phyloP scores from a whole-genome alignment of 2,888 invertebrate species.

The Tenodera sinensis region DNA sequence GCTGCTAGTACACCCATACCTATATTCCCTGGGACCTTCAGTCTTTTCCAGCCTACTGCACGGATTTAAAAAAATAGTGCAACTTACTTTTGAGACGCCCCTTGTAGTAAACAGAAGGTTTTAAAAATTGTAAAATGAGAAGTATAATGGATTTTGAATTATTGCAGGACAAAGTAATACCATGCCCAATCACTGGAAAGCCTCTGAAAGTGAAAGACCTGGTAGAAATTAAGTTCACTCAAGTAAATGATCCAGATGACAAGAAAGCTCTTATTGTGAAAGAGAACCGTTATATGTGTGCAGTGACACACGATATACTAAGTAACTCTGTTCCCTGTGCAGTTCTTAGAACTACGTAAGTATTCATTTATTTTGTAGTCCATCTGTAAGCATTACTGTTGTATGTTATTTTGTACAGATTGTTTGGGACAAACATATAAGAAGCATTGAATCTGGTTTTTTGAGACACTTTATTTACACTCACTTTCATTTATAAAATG shows the following conservation, averaged over 20 bases:
- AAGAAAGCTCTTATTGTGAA: constrained; percentile 83
- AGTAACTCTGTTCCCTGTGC: constrained; percentile 94
- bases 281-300: constrained; percentile 94
- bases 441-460: too few relatives aligned
- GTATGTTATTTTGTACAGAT: too few relatives aligned
- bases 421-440: too few relatives aligned
- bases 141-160: constrained; percentile 29
- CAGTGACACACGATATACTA: constrained; percentile 93
- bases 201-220: constrained; percentile 89
- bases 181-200: constrained; percentile 81
- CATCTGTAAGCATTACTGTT: too few relatives aligned
- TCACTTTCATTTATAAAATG: too few relatives aligned
- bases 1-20: too few relatives aligned
- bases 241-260: constrained; percentile 82
- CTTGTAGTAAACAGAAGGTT: not conserved
- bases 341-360: constrained; percentile 82
- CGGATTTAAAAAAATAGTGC: too few relatives aligned
- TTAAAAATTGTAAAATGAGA: not conserved
- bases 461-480: too few relatives aligned
- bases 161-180: constrained; percentile 63
- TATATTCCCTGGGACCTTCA: too few relatives aligned
- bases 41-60: too few relatives aligned
- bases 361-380: constrained; percentile 25
- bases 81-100: too few relatives aligned
- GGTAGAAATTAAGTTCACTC: constrained; percentile 87